These are phyloP conservation scores for Phytoseiulus persimilis DNA, from an alignment of 2,888 invertebrate genomes.

Conservation along the genomic window DNA sequence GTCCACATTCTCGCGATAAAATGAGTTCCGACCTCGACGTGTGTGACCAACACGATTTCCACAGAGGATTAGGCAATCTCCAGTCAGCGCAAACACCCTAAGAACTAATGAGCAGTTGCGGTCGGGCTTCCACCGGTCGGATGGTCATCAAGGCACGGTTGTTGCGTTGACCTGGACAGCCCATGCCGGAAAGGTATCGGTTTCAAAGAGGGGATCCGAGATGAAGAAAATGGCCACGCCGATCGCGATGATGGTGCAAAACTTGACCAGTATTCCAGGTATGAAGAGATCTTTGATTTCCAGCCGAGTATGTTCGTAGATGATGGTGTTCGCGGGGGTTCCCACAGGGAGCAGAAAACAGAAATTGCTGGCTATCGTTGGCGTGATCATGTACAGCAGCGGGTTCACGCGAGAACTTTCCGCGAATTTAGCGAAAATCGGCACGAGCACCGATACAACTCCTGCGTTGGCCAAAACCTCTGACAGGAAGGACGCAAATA, in stretches of 20 bases:
- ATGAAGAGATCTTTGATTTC: background rate
- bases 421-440: conserved; percentile 12
- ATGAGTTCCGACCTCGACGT: too few species aligned
- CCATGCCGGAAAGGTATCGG: background rate
- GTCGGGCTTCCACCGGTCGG: too few species aligned
- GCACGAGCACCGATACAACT: background rate
- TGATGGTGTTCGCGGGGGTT: conserved; percentile 12
- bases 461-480: conserved; percentile 17
- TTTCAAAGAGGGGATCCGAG: background rate
- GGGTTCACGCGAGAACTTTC: background rate
- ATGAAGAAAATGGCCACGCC: background rate
- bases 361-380: conserved; percentile 11
- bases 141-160: background rate
- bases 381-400: conserved; percentile 22
- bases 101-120: too few species aligned
- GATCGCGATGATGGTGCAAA: background rate
- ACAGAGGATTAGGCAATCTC: too few species aligned
- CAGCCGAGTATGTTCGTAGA: background rate
- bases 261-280: background rate
- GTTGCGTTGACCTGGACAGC: background rate
- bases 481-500: conserved; percentile 8
- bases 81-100: too few species aligned
- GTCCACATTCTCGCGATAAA: too few species aligned
- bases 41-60: too few species aligned
- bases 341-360: conserved; percentile 9